Conservation (phyloP, 2,888 invertebrate genomes). For the Mythimna lalbum region DNA sequence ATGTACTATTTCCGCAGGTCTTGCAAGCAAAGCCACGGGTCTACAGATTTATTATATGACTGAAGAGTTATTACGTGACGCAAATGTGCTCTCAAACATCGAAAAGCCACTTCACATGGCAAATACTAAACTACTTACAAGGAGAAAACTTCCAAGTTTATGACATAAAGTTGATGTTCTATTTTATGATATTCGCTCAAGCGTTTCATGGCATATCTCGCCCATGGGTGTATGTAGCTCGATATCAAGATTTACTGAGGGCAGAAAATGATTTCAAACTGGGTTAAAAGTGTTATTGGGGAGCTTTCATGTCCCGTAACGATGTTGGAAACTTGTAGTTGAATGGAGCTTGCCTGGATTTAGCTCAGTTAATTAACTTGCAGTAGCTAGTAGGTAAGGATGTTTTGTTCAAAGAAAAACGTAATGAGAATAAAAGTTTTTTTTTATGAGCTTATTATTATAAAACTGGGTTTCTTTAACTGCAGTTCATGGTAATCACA, state of each 20-base stretch:
- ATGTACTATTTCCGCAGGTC: too few relatives aligned
- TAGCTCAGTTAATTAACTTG: constrained; percentile 3
- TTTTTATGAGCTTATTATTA: not conserved
- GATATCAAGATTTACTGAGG: constrained; percentile 28
- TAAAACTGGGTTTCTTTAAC: too few relatives aligned
- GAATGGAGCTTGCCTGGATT: constrained; percentile 7
- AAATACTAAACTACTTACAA: constrained; percentile 24
- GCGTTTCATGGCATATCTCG: not conserved
- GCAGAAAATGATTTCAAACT: constrained; percentile 36
- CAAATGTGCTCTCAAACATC: constrained; percentile 1
- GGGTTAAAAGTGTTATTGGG: constrained; percentile 23
- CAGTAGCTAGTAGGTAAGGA: not conserved
- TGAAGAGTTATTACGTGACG: not conserved
- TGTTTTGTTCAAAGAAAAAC: not conserved
- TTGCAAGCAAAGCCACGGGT: not conserved
- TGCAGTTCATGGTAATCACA: too few relatives aligned
- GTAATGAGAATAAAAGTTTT: not conserved
- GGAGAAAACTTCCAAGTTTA: constrained; percentile 13
- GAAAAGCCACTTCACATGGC: not conserved
- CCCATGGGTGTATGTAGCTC: constrained; percentile 22
- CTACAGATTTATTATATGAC: too few relatives aligned
- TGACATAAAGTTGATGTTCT: constrained; percentile 16
- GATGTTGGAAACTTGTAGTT: constrained; percentile 32
- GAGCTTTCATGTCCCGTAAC: constrained; percentile 31
- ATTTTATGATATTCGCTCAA: constrained; percentile 16